Base-by-base conservation (phyloP, 2,888 invertebrate species). In the Ceramica pisi region DNA sequence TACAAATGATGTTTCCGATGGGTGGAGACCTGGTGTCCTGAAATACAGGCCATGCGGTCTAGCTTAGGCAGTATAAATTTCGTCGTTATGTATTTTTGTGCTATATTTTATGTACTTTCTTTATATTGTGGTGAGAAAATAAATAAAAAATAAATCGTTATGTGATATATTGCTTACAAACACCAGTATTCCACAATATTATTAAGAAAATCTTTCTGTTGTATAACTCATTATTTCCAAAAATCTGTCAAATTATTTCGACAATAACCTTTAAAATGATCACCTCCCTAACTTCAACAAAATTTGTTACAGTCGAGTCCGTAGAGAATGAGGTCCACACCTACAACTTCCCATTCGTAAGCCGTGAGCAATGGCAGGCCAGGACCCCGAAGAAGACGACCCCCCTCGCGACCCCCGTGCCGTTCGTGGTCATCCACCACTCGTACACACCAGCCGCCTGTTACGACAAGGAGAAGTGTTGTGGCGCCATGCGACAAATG, bases 341-440 rank as follows among this genome's bases (percentile, higher is more conserved):
- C 0, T 92, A 93, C 84, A 87, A 92, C 74, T 94, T 94, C 51
- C 90, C 91, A 0, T 92, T 90, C 84, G 85, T 89, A 16, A 71
- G 96, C 0, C 95, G 97, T 1, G 88, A 92, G 0, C 94, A 96
- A 76, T 98, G 98, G 98, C 92, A 95, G 0, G 98, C 97, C 0
- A 92, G 96, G 57, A 86, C 92, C 1, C 92, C 97, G 0, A 96
- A 92, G 67, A 75, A 91, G 31, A 92, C 91, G 35, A 91, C 92
- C 50, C 89, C 92, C 2, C 96, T 97, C 81, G 23, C 82, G 5
- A 96, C 95, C 9, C 97, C 97, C 0, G 97, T 97, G 1, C 97
- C 97, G 0, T 97, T 95, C 87, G 97, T 97, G 56, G 97, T 98
- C 66, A 97, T 98, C 77, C 98, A 98, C 90, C 98, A 98, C 91